Percentiles rank a stretch among this genome's conserved stretches.
Evolutionary conservation across 2,888 invertebrate species (phyloP).

Genomic region (Chaetoderma sp.): DNA sequence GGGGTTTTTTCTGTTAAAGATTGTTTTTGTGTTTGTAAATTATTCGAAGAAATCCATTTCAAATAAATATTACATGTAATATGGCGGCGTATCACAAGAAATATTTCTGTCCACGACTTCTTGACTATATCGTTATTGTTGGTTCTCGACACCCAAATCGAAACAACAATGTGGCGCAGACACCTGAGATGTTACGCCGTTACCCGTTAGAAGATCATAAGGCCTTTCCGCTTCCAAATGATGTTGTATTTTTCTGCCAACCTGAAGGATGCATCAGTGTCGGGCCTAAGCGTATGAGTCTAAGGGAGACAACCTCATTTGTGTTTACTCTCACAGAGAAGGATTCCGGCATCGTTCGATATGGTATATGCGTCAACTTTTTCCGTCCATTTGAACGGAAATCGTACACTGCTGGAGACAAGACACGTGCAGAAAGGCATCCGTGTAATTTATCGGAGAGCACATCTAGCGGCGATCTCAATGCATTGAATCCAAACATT

Average conservation of each 20-base stretch:
- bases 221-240: slow-evolving; percentile 96
- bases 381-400: slow-evolving; percentile 82
- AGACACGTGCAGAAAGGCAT: slow-evolving; percentile 44
- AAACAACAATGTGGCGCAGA: slow-evolving; percentile 74
- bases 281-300: slow-evolving; percentile 79
- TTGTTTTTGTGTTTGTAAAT: no score
- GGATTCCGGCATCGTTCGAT: slow-evolving; percentile 85
- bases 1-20: no score
- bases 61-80: no score
- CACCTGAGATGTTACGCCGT: slow-evolving; percentile 90
- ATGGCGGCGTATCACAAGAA: slow-evolving; percentile 54
- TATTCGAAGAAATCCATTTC: no score
- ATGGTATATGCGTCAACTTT: slow-evolving; percentile 98
- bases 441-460: no score
- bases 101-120: slow-evolving; percentile 74
- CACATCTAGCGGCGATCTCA: slow-evolving; percentile 9
- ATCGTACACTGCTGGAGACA: slow-evolving; percentile 35
- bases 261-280: slow-evolving; percentile 95
- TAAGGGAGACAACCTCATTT: slow-evolving; percentile 92
- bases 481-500: background rate
- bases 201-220: slow-evolving; percentile 96
- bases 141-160: slow-evolving; percentile 81
- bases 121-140: slow-evolving; percentile 96
- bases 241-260: slow-evolving; percentile 99
- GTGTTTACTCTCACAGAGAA: slow-evolving; percentile 99